These are phyloP conservation scores for Watersipora subatra DNA, from an alignment of 1,140 invertebrate genomes.

Conservation along the genomic window DNA sequence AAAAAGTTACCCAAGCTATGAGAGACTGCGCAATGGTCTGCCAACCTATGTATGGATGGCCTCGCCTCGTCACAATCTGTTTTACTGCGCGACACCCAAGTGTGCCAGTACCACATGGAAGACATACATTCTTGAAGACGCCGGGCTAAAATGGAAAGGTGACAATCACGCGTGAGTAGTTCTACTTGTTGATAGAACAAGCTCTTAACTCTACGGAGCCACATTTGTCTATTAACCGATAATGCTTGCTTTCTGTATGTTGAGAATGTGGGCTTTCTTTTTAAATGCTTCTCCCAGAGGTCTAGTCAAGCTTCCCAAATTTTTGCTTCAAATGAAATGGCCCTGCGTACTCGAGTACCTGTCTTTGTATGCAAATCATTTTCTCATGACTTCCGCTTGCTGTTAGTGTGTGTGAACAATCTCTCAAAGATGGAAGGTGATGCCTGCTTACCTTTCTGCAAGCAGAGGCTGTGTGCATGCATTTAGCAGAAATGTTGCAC, in stretches of 20 bases:
- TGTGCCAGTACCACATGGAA: background rate
- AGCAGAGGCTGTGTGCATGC: no score
- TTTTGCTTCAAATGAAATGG: background rate
- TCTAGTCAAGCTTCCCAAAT: background rate
- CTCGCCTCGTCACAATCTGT: background rate
- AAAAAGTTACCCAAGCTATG: background rate
- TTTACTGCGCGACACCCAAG: background rate
- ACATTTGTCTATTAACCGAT: background rate
- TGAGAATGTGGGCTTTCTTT: background rate
- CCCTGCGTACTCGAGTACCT: background rate
- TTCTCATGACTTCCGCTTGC: no score
- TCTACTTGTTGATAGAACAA: no score
- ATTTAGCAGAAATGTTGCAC: no score
- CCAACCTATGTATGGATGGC: background rate
- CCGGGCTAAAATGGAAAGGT: background rate
- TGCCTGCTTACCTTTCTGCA: no score
- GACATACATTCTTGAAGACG: background rate
- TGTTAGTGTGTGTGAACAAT: no score
- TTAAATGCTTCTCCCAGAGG: background rate
- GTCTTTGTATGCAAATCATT: no score
- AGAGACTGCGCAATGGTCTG: background rate
- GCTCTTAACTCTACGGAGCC: no score
- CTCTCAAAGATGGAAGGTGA: no score
- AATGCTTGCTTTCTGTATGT: background rate
- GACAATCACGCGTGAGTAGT: background rate